Evolutionary conservation across 1,140 invertebrate species (phyloP).

Genomic region (Orchesella cincta): DNA sequence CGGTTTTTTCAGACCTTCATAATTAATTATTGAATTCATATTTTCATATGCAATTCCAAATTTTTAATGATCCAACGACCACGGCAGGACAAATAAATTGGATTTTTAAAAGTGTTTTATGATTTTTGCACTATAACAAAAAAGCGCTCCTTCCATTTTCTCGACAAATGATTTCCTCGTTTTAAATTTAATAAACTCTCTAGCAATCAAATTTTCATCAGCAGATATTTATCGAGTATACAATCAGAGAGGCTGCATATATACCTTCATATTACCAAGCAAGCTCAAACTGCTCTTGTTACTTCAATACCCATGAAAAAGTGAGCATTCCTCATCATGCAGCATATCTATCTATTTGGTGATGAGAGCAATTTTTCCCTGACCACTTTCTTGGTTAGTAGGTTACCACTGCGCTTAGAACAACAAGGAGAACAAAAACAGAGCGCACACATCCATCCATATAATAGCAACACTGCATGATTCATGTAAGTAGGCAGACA

Average conservation of each 20-base stretch:
- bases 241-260: not conserved
- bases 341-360: too few relatives aligned
- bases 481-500: not conserved
- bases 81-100: too few relatives aligned
- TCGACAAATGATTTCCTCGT: too few relatives aligned
- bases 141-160: too few relatives aligned
- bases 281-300: not conserved
- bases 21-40: too few relatives aligned
- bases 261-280: not conserved
- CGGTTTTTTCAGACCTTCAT: too few relatives aligned
- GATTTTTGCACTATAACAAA: too few relatives aligned
- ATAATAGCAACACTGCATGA: not conserved
- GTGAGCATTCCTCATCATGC: too few relatives aligned
- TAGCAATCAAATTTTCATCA: not conserved
- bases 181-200: not conserved
- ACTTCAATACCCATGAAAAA: too few relatives aligned
- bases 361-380: constrained; percentile 21
- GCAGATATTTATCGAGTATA: not conserved
- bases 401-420: constrained; percentile 25
- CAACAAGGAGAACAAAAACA: not conserved
- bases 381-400: constrained; percentile 40
- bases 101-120: too few relatives aligned
- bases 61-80: too few relatives aligned
- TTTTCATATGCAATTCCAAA: too few relatives aligned
- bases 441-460: not conserved